A percentile compares a stretch with the other conserved stretches of the same genome.
These are phyloP conservation scores for Poeciliopsis occidentalis DNA, from an alignment of 2,113 vertebrate genomes.

Conservation along the genomic window DNA sequence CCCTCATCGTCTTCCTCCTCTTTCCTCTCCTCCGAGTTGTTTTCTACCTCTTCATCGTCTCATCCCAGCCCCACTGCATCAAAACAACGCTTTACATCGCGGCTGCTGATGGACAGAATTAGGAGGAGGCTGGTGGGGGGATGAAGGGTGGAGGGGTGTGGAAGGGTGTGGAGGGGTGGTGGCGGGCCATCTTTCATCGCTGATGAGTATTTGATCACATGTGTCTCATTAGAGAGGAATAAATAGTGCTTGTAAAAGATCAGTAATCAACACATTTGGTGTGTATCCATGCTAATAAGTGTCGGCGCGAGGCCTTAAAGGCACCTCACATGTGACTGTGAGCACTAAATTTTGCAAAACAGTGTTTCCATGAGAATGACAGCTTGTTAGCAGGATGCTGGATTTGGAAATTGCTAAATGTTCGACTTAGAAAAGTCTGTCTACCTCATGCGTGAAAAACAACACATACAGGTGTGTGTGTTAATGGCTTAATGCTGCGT, in stretches of 20 bases:
- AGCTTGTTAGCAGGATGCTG: constrained; percentile 30
- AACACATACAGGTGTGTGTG: constrained; percentile 14
- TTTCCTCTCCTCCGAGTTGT: constrained; percentile 48
- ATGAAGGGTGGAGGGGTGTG: no score
- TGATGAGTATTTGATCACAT: constrained; percentile 45
- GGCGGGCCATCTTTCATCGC: constrained; percentile 20
- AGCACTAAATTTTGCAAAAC: not conserved
- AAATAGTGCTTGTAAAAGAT: constrained; percentile 30
- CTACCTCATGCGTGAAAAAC: constrained; percentile 13
- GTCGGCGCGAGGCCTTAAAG: not conserved
- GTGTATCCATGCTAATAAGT: constrained; percentile 16
- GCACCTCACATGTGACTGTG: not conserved
- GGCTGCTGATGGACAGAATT: constrained; percentile 1
- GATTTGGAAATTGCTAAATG: constrained; percentile 13
- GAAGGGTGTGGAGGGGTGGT: not conserved
- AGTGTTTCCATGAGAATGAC: constrained; percentile 13
- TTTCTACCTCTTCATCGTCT: constrained; percentile 21
- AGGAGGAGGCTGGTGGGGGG: not conserved
- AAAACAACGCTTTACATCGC: constrained; percentile 29
- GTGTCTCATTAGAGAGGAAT: constrained; percentile 46
- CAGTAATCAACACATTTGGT: constrained; percentile 35
- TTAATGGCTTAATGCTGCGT: not conserved
- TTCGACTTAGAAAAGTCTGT: not conserved
- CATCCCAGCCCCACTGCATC: constrained; percentile 26
- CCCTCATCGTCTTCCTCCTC: constrained; percentile 58